Percentiles rank a stretch among this genome's conserved stretches.
phyloP scores from a whole-genome alignment of 1,140 invertebrate genomes.

The Zaprionus nigranus region DNA sequence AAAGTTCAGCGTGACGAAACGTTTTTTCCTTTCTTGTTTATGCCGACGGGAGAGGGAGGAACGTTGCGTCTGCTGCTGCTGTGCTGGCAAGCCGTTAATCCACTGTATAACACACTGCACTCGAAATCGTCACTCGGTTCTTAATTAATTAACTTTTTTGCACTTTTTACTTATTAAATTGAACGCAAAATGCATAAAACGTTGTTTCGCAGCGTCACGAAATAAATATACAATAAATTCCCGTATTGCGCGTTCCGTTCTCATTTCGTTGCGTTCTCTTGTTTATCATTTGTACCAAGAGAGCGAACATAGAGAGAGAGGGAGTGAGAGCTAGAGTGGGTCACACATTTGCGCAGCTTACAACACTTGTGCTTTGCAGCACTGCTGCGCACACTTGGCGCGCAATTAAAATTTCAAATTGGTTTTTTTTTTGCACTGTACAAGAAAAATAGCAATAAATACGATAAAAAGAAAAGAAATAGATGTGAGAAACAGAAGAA shows the following conservation, averaged over 20 bases:
- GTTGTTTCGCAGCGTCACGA: slow-evolving; percentile 60
- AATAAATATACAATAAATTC: slow-evolving; percentile 72
- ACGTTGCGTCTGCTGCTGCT: slow-evolving; percentile 21
- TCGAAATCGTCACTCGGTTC: slow-evolving; percentile 7
- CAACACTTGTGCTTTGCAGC: slow-evolving; percentile 23
- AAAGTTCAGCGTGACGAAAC: slow-evolving; percentile 73
- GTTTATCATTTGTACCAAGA: slow-evolving; percentile 54
- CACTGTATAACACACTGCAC: slow-evolving; percentile 37
- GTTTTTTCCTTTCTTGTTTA: slow-evolving; percentile 48
- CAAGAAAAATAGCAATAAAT: background rate
- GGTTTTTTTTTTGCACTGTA: background rate
- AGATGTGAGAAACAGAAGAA: background rate
- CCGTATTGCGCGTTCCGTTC: slow-evolving; percentile 44
- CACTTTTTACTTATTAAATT: slow-evolving; percentile 45
- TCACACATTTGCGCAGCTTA: slow-evolving; percentile 11
- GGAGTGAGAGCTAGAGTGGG: slow-evolving; percentile 8
- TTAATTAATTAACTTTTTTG: slow-evolving; percentile 52
- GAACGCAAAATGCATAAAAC: slow-evolving; percentile 51
- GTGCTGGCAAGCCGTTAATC: slow-evolving; percentile 39
- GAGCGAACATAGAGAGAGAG: slow-evolving; percentile 26
- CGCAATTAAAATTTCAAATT: slow-evolving; percentile 11
- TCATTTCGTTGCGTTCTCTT: slow-evolving; percentile 43
- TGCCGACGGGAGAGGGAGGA: background rate
- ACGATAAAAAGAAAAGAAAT: background rate
- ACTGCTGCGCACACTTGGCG: slow-evolving; percentile 20